phyloP scores from a whole-genome alignment of 1,140 invertebrate genomes.

The Nasonia longicornis region DNA sequence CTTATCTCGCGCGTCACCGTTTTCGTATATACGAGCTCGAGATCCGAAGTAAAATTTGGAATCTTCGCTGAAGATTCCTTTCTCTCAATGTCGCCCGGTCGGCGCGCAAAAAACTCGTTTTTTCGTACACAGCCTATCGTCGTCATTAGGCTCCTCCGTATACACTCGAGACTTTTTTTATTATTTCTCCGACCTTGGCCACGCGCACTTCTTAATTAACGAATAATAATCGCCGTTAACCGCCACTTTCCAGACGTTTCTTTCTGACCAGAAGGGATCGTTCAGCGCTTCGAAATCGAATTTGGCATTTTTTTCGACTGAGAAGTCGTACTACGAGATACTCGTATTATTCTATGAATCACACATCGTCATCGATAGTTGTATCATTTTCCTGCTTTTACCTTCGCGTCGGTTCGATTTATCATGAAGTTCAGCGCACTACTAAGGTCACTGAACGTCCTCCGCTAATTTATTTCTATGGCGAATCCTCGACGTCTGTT shows the following conservation, averaged over 20 bases:
- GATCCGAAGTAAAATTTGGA: neutral
- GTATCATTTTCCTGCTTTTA: neutral
- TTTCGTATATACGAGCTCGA: neutral
- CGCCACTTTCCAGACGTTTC: neutral
- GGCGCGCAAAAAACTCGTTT: neutral
- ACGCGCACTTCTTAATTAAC: neutral
- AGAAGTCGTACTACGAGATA: too few species aligned
- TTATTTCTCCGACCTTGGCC: neutral
- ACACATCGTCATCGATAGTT: too few species aligned
- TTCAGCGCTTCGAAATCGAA: too few species aligned
- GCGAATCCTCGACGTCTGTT: neutral
- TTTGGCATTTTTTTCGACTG: too few species aligned
- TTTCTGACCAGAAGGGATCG: neutral
- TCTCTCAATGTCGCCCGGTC: neutral
- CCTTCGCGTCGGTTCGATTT: constrained; percentile 30
- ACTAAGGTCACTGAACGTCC: constrained; percentile 36
- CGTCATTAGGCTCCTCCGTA: neutral
- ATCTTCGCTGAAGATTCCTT: neutral
- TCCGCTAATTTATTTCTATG: constrained; percentile 23
- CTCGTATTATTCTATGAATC: too few species aligned
- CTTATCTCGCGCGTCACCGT: neutral
- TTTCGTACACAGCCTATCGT: neutral
- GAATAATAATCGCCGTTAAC: neutral
- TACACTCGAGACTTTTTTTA: neutral
- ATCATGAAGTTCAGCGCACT: constrained; percentile 20